Evolutionary conservation across 1,140 invertebrate genomes (phyloP).

Genomic region (Lysiphlebus fabarum): DNA sequence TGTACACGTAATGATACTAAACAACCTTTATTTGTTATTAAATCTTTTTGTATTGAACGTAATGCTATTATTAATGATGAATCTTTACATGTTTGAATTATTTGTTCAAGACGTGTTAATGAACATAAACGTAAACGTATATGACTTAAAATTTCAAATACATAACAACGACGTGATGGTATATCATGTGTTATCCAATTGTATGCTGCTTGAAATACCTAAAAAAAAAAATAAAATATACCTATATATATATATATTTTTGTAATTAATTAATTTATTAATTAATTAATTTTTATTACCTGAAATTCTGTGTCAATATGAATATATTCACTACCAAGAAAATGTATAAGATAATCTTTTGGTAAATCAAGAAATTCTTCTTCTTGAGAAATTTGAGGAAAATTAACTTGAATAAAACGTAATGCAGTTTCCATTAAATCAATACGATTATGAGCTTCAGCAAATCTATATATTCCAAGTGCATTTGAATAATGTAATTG

Average conservation of each 20-base stretch:
- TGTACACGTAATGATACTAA: conserved; percentile 72
- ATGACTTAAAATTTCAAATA: conserved; percentile 82
- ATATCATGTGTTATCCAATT: conserved; percentile 87
- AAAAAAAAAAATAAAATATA: conserved; percentile 7
- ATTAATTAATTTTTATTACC: conserved; percentile 51
- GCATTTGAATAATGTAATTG: conserved; percentile 88
- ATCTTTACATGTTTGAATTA: conserved; percentile 77
- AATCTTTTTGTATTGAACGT: conserved; percentile 77
- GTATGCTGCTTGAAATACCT: conserved; percentile 84
- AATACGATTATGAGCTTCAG: conserved; percentile 84
- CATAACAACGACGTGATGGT: conserved; percentile 71
- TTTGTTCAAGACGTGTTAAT: conserved; percentile 74
- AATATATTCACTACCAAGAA: conserved; percentile 83
- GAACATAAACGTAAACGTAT: conserved; percentile 84
- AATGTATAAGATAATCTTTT: conserved; percentile 73
- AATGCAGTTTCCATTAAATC: conserved; percentile 77
- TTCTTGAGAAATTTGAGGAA: conserved; percentile 75
- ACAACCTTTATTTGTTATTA: conserved; percentile 73
- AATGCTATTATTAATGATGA: conserved; percentile 77
- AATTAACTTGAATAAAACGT: conserved; percentile 84
- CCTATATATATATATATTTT: conserved; percentile 3
- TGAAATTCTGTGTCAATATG: conserved; percentile 89
- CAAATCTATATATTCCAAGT: conserved; percentile 88
- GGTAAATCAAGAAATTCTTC: conserved; percentile 89
- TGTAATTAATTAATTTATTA: conserved; percentile 10